These are phyloP conservation scores for Drosophila triauraria DNA, from an alignment of 1,140 invertebrate genomes.

Conservation along the genomic window DNA sequence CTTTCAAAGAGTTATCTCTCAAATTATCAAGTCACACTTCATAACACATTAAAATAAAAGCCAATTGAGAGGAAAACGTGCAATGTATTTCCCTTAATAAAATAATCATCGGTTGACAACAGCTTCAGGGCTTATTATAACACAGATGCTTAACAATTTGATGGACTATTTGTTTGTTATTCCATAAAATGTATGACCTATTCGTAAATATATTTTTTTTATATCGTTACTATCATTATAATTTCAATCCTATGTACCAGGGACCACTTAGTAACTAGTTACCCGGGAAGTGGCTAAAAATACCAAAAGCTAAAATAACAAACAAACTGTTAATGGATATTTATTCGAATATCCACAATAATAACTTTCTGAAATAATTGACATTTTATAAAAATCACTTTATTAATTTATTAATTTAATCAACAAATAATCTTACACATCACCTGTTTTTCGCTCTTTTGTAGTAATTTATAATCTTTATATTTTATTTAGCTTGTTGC, in stretches of 20 bases:
- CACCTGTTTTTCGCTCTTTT: neutral
- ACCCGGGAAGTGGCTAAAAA: neutral
- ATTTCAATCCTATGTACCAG: too few species aligned
- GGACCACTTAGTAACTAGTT: neutral
- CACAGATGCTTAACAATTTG: too few species aligned
- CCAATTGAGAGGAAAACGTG: neutral
- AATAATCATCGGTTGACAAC: too few species aligned
- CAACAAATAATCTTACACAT: too few species aligned
- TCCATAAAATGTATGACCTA: too few species aligned
- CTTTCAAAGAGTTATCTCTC: neutral
- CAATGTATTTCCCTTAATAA: too few species aligned
- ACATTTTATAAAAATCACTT: neutral
- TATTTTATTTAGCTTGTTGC: conserved; percentile 4
- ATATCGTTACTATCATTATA: too few species aligned
- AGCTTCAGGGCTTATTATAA: too few species aligned
- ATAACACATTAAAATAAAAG: neutral
- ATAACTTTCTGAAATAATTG: neutral
- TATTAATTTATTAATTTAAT: neutral
- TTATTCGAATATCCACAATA: neutral
- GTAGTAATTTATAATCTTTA: neutral
- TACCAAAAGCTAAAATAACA: neutral
- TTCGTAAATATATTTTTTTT: too few species aligned
- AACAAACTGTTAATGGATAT: too few species aligned
- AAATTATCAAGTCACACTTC: neutral
- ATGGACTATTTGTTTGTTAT: too few species aligned